A percentile compares a stretch with the other conserved stretches of the same genome.
Conservation (phyloP, 2,888 invertebrate species). For the Xanthia icteritia region DNA sequence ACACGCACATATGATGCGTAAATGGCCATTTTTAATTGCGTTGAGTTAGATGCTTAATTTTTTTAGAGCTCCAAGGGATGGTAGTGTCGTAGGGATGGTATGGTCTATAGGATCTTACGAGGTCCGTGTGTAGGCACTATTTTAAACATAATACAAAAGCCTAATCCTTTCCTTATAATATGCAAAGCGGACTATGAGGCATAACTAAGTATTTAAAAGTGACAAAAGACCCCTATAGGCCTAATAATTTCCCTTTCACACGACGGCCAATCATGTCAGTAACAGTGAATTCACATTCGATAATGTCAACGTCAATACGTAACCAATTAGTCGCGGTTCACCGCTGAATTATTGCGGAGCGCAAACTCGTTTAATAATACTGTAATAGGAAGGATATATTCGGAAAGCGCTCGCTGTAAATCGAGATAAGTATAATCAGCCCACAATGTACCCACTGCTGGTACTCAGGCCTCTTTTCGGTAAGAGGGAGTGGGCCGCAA, state of each 20-base stretch:
- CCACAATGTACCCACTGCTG: too few species aligned
- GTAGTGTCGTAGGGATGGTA: too few species aligned
- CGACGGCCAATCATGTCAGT: not conserved
- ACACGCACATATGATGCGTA: too few species aligned
- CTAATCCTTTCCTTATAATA: not conserved
- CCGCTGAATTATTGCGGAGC: not conserved
- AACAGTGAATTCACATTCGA: conserved; percentile 7
- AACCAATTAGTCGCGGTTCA: conserved; percentile 20
- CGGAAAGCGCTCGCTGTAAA: not conserved
- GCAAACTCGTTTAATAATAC: not conserved
- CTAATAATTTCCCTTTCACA: not conserved
- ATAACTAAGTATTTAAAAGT: not conserved
- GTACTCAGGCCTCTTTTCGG: too few species aligned
- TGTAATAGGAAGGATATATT: not conserved
- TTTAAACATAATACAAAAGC: not conserved
- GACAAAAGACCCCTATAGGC: too few species aligned
- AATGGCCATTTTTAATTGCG: too few species aligned
- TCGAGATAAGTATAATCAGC: not conserved
- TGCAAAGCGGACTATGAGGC: not conserved
- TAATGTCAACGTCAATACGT: conserved; percentile 18
- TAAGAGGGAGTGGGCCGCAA: too few species aligned
- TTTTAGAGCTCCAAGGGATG: too few species aligned
- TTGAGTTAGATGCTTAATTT: too few species aligned
- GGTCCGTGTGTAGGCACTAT: too few species aligned
- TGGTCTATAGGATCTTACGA: too few species aligned